Base-by-base conservation (phyloP, 2,113 vertebrate species). In the Podocnemis expansa region DNA sequence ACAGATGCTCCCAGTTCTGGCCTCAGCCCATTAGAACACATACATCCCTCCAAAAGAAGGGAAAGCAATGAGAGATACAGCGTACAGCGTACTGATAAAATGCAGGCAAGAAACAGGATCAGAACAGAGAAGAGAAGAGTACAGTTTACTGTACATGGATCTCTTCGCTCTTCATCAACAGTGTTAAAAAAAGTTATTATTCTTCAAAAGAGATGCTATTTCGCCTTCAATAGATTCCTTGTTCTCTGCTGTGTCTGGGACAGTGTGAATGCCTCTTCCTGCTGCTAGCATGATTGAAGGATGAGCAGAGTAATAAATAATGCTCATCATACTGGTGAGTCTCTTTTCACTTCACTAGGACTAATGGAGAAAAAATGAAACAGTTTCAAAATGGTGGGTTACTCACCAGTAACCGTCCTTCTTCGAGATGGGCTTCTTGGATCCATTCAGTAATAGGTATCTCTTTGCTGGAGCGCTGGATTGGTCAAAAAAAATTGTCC, bases 121-220 rank as follows among this genome's bases (percentile, higher is more conserved):
- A 45, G 51, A 5, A 11, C 27, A 3, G 5, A 5, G n/a, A 45
- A 27, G 55, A 51, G 89, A 45, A 95, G 92, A 92, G 88, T 93
- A 89, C 87, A 90, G 90, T 96, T 94, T 96, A 96, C 95, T 96
- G 97, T 96, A 96, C 97, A 96, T 96, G 94, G 94, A 76, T 90
- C 96, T 96, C 94, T 97, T 97, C 96, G 43, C 96, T 97, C 96
- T 93, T 98, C 95, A 97, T 97, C 96, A 96, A 96, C 95, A 95
- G 92, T n/a, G 97, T 14, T 19, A 91, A 87, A 92, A 96, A 96
- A 97, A 97, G 95, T 94, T 51, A 97, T 97, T 97, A 97, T 29
- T 92, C 51, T 8, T 87, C 91, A 81, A 93, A 96, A 95, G 93
- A 94, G 95, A 88, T 73, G 96, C 96, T 91, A 91, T 95, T 95